Conservation (phyloP, 1,140 invertebrate genomes). For the Rhyacophila brunnea region DNA sequence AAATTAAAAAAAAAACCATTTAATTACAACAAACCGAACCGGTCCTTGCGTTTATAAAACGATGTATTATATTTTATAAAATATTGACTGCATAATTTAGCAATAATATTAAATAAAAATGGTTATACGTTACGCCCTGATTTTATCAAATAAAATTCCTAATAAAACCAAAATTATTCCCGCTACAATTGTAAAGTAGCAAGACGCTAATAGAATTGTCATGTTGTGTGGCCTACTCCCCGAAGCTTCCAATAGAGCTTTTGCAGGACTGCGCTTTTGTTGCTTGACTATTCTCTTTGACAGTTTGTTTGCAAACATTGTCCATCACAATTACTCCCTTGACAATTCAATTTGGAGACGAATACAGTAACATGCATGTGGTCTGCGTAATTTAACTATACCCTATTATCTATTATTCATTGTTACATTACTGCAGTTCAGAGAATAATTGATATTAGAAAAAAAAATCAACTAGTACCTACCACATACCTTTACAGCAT, state of each 20-base stretch:
- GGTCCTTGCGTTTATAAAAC: no score
- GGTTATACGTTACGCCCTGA: no score
- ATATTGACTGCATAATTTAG: no score
- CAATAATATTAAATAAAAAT: no score
- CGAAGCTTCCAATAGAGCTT: slow-evolving; percentile 2
- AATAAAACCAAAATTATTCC: no score
- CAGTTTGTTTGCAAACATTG: slow-evolving; percentile 35
- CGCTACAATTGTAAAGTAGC: neutral
- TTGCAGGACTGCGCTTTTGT: slow-evolving; percentile 14
- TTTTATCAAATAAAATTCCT: no score
- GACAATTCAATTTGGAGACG: slow-evolving; percentile 31
- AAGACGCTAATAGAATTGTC: slow-evolving; percentile 32
- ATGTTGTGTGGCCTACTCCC: slow-evolving; percentile 32
- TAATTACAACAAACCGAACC: no score
- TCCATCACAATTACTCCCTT: slow-evolving; percentile 28
- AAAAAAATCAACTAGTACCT: slow-evolving; percentile 3
- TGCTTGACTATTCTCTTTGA: slow-evolving; percentile 23
- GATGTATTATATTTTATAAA: no score
- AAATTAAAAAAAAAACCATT: no score
- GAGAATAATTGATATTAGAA: neutral
- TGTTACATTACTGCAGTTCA: neutral
- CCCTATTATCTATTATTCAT: no score
- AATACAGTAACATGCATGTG: slow-evolving; percentile 1
- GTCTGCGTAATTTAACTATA: slow-evolving; percentile 14
- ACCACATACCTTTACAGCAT: no score